Evolutionary conservation across 2,797 vertebrate species (phyloP).

Genomic region (Rhynchonycteris naso): DNA sequence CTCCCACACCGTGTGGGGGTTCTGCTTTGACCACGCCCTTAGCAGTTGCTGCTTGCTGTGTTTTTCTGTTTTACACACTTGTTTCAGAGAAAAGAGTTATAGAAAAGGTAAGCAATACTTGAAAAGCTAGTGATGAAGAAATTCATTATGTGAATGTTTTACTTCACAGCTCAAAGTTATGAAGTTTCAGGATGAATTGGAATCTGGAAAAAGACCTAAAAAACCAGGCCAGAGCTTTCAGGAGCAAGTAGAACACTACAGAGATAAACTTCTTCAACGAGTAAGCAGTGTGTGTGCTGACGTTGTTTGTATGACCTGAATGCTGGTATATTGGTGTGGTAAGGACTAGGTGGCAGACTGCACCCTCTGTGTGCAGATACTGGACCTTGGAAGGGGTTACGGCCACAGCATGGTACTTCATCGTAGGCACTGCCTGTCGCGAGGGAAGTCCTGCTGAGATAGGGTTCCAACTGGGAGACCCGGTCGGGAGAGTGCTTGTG

Average conservation of each 20-base stretch:
- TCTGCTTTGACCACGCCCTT: slow-evolving; percentile 14
- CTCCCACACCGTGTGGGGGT: not conserved
- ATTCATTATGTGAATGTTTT: slow-evolving; percentile 48
- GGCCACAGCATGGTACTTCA: not conserved
- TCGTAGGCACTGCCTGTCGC: not conserved
- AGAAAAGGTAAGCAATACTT: not conserved
- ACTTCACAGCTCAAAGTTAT: slow-evolving; percentile 96
- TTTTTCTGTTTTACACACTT: not conserved
- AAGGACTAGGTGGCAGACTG: not conserved
- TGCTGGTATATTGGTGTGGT: not conserved
- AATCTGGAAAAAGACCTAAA: slow-evolving; percentile 97
- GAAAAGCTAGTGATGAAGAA: slow-evolving; percentile 38
- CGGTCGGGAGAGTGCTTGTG: not conserved
- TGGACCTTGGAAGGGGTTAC: too few relatives aligned
- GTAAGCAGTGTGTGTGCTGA: slow-evolving; percentile 84
- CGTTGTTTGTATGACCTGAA: not conserved
- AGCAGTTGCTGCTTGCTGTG: not conserved
- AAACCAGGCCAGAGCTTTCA: slow-evolving; percentile 97
- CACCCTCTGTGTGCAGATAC: not conserved
- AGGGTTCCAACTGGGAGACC: not conserved
- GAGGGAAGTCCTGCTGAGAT: not conserved
- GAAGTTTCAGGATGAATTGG: slow-evolving; percentile 99
- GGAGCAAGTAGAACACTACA: slow-evolving; percentile 98
- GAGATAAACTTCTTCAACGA: slow-evolving; percentile 98
- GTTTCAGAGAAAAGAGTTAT: not conserved